Evolutionary conservation across 2,797 vertebrate species (phyloP).

Genomic region (Melopsittacus undulatus): DNA sequence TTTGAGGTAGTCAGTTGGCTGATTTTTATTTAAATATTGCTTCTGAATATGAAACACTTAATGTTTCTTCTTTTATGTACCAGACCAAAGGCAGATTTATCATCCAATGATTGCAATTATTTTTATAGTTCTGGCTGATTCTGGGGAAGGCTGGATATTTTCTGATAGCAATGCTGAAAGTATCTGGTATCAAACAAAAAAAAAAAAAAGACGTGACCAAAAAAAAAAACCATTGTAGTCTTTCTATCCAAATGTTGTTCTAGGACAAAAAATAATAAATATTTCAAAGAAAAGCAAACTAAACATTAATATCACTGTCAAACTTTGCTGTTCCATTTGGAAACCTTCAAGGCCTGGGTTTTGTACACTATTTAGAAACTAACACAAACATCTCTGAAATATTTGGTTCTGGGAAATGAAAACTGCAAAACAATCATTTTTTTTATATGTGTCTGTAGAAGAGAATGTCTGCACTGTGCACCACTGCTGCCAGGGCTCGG

Average conservation of each 20-base stretch:
- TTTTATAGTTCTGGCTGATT: conserved; percentile 60
- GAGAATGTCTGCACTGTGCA: neutral
- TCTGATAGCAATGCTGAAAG: conserved; percentile 62
- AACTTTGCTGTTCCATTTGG: neutral
- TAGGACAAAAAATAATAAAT: conserved; percentile 47
- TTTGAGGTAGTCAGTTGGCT: neutral
- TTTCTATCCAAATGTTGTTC: conserved; percentile 66
- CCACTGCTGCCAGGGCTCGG: neutral
- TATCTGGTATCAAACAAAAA: conserved; percentile 52
- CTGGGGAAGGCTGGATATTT: conserved; percentile 53
- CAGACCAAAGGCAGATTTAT: conserved; percentile 27
- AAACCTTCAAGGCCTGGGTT: conserved; percentile 31
- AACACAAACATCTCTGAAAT: conserved; percentile 52
- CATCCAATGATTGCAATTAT: neutral
- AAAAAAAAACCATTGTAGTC: neutral
- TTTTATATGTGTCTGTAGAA: neutral
- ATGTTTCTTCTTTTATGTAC: neutral
- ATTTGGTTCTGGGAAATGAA: conserved; percentile 39
- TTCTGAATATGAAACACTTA: neutral
- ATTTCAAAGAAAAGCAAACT: conserved; percentile 63
- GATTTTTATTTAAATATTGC: neutral
- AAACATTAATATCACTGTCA: neutral
- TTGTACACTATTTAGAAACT: conserved; percentile 45
- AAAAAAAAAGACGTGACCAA: neutral
- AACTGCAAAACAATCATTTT: conserved; percentile 21